These are phyloP conservation scores for Telmatherina bonti DNA, from an alignment of 2,797 vertebrate genomes.

Conservation along the genomic window DNA sequence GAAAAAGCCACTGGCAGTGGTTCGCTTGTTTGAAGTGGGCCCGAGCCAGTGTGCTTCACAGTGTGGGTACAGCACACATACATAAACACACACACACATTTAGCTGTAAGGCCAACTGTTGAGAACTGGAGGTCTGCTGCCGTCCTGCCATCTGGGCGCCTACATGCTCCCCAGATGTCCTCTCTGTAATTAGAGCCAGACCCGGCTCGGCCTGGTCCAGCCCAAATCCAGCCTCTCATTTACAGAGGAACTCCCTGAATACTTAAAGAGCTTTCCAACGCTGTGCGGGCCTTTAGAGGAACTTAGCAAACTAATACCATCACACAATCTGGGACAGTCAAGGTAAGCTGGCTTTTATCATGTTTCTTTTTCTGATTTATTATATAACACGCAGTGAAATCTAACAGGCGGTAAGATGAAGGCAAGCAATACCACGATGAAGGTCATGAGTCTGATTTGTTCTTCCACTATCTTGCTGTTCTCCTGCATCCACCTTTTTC, in stretches of 20 bases:
- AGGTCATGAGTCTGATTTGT: conserved; percentile 23
- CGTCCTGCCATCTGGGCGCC: conserved; percentile 67
- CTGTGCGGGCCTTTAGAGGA: conserved; percentile 45
- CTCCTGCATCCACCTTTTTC: conserved; percentile 4
- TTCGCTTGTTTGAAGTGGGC: conserved; percentile 79
- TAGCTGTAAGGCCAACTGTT: conserved; percentile 27
- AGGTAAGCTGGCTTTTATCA: conserved; percentile 64
- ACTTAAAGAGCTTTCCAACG: conserved; percentile 76
- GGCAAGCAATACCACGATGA: not conserved
- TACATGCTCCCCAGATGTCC: conserved; percentile 70
- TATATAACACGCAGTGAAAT: not conserved
- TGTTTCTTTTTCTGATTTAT: not conserved
- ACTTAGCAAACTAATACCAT: conserved; percentile 21
- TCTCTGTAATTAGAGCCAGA: conserved; percentile 81
- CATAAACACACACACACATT: conserved; percentile 27
- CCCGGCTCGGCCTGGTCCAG: conserved; percentile 58
- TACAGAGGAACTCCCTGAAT: conserved; percentile 69
- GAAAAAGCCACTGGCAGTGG: conserved; percentile 81
- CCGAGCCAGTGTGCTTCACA: conserved; percentile 57
- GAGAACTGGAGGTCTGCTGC: conserved; percentile 65
- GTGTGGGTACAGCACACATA: conserved; percentile 26
- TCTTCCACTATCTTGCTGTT: not conserved
- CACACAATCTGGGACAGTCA: conserved; percentile 52
- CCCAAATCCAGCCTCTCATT: conserved; percentile 77
- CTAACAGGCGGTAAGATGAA: conserved; percentile 8